Conservation (phyloP, 2,888 invertebrate species). For the Oscheius sp. region DNA sequence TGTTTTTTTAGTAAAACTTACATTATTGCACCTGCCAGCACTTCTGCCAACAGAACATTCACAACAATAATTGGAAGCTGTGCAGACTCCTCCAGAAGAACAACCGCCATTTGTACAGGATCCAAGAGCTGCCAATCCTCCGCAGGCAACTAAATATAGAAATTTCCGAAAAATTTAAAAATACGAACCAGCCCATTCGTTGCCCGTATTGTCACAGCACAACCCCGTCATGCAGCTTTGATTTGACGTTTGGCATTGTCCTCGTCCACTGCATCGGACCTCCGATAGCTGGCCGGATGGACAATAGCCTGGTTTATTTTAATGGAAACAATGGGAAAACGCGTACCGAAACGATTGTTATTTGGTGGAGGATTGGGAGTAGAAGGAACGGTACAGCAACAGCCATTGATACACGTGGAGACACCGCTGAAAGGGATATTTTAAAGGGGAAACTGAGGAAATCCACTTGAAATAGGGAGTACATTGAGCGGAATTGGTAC, state of each 20-base stretch:
- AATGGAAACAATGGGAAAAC: background rate
- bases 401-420: constrained; percentile 61
- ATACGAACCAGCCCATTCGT: constrained; percentile 62
- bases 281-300: constrained; percentile 66
- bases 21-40: constrained; percentile 65
- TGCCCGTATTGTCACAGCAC: constrained; percentile 65
- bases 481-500: constrained; percentile 61
- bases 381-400: constrained; percentile 65
- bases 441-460: too few relatives aligned
- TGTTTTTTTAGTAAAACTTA: constrained; percentile 31
- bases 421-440: constrained; percentile 39
- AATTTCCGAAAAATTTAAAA: background rate
- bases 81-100: constrained; percentile 51
- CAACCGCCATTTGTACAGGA: constrained; percentile 60
- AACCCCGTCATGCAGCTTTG: constrained; percentile 69
- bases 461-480: constrained; percentile 55
- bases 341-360: constrained; percentile 39
- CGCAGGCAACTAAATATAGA: constrained; percentile 62
- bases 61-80: constrained; percentile 69
- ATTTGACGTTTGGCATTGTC: constrained; percentile 60
- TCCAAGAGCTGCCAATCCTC: constrained; percentile 61
- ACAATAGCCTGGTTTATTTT: constrained; percentile 57
- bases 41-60: constrained; percentile 68
- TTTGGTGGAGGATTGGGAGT: constrained; percentile 38
- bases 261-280: constrained; percentile 62